Percentiles rank a stretch among this genome's conserved stretches.
These are phyloP conservation scores for Metridium senile DNA, from an alignment of 92 coral and sea anemone genomes.

Conservation along the genomic window DNA sequence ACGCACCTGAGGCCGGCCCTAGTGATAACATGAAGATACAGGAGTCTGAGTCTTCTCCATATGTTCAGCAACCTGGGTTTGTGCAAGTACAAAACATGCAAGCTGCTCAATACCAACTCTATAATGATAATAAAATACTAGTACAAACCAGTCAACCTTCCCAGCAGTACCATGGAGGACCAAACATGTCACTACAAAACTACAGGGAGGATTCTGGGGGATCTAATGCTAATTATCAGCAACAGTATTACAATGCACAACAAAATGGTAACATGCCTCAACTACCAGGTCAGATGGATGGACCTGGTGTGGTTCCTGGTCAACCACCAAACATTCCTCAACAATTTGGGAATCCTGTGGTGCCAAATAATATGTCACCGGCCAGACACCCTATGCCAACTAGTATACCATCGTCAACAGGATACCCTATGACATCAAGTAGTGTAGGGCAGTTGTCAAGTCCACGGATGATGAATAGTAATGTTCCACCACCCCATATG, in stretches of 20 bases:
- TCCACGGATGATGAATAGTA: background rate
- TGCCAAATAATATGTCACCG: background rate
- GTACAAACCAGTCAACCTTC: constrained; percentile 12
- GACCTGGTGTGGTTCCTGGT: background rate
- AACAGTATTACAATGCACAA: background rate
- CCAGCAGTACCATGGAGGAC: background rate
- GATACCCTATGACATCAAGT: background rate
- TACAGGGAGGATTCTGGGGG: background rate
- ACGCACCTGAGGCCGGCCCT: background rate
- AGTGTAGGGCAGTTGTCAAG: background rate
- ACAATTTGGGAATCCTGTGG: background rate
- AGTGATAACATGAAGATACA: background rate
- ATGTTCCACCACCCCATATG: background rate
- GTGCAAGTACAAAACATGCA: background rate
- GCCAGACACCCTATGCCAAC: constrained; percentile 3
- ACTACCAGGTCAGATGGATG: background rate
- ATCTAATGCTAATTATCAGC: background rate
- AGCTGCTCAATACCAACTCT: background rate
- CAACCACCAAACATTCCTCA: background rate
- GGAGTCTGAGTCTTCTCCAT: background rate
- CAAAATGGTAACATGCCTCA: background rate
- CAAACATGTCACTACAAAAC: background rate
- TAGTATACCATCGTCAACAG: constrained; percentile 5
- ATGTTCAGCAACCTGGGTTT: background rate
- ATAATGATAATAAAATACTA: background rate